A percentile compares a stretch with the other conserved stretches of the same genome.
phyloP scores from a whole-genome alignment of 2,113 vertebrate species.

The Hystrix brachyura region DNA sequence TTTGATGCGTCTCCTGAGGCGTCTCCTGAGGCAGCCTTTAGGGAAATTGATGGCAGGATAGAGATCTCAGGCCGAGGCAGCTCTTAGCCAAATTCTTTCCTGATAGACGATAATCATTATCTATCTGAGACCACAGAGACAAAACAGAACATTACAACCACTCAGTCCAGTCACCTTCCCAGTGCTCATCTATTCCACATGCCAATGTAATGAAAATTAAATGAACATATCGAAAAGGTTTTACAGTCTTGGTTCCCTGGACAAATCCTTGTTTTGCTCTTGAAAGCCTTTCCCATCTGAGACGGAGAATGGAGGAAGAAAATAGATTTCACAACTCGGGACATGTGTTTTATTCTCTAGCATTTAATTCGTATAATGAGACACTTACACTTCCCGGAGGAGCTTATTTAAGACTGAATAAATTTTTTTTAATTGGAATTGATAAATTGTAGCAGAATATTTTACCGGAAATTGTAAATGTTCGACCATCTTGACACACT shows the following conservation, averaged over 20 bases:
- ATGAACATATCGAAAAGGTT: neutral
- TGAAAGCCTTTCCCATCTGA: neutral
- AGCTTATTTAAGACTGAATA: neutral
- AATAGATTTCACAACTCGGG: neutral
- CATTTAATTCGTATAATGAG: neutral
- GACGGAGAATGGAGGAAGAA: neutral
- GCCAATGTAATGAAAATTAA: neutral
- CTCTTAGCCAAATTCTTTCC: constrained; percentile 2
- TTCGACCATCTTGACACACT: neutral
- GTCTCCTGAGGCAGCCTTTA: neutral
- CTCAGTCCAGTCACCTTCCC: neutral
- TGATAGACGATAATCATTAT: neutral
- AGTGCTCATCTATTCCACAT: neutral
- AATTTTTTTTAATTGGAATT: neutral
- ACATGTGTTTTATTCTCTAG: neutral
- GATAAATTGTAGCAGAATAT: neutral
- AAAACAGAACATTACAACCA: neutral
- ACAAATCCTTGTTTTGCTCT: neutral
- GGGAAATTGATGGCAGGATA: neutral
- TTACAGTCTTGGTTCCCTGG: neutral
- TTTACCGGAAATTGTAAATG: neutral
- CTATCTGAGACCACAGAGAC: neutral
- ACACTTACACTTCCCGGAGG: neutral
- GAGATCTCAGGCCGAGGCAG: neutral
- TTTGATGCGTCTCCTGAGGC: neutral